Evolutionary conservation across 2,113 vertebrate genomes (phyloP).

Genomic region (Podocnemis expansa): DNA sequence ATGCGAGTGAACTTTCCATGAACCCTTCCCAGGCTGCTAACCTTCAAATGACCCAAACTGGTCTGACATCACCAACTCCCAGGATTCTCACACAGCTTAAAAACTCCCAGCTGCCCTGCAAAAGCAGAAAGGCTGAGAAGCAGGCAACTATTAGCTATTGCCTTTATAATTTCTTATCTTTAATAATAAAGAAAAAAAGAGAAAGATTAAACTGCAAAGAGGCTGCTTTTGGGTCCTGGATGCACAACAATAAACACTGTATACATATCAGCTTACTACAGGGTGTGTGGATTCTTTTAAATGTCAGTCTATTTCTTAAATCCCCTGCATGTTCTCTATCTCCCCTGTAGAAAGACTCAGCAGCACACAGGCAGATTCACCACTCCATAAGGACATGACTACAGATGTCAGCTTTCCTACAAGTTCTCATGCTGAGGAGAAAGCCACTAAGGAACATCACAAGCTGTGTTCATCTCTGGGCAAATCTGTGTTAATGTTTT

Average conservation of each 20-base stretch:
- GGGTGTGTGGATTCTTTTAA: background rate
- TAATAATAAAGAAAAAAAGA: background rate
- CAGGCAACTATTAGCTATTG: slow-evolving; percentile 30
- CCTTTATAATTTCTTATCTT: slow-evolving; percentile 30
- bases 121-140: slow-evolving; percentile 60
- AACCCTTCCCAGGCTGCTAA: slow-evolving; percentile 98
- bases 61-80: slow-evolving; percentile 95
- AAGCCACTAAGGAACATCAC: background rate
- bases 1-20: slow-evolving; percentile 99
- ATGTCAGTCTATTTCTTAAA: background rate
- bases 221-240: background rate
- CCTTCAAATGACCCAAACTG: slow-evolving; percentile 98
- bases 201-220: slow-evolving; percentile 18
- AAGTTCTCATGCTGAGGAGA: background rate
- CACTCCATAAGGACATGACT: background rate
- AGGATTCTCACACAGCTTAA: slow-evolving; percentile 86
- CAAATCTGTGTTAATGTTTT: background rate
- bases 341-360: background rate
- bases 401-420: background rate
- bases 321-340: background rate
- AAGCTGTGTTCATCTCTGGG: background rate
- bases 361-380: background rate
- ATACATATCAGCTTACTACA: background rate
- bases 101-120: slow-evolving; percentile 82
- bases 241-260: background rate